Evolutionary conservation across 2,113 vertebrate genomes (phyloP).

Genomic region (Chaenogobius annularis): DNA sequence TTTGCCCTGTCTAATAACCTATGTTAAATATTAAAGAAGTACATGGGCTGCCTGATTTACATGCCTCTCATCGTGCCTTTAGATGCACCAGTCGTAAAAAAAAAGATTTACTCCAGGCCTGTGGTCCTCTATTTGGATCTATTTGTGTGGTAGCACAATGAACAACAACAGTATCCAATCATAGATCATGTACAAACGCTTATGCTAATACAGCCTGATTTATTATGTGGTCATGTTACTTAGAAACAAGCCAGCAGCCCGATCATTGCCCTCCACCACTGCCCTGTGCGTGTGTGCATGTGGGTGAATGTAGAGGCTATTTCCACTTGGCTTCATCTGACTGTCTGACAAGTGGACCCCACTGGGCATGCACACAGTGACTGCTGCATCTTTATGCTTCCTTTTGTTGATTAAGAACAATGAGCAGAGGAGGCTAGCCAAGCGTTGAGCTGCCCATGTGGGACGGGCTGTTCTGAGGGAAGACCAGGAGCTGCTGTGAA

Average conservation of each 20-base stretch:
- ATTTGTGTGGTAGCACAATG: constrained; percentile 37
- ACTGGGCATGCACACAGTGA: constrained; percentile 74
- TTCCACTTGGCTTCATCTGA: constrained; percentile 65
- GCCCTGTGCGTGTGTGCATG: constrained; percentile 25
- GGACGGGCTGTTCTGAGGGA: constrained; percentile 23
- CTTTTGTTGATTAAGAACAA: constrained; percentile 61
- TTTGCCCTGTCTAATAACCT: constrained; percentile 82
- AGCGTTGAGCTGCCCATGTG: constrained; percentile 46
- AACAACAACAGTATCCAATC: constrained; percentile 27
- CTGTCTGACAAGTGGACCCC: constrained; percentile 70
- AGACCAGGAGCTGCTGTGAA: constrained; percentile 31
- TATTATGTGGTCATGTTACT: constrained; percentile 32
- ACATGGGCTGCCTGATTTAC: constrained; percentile 79
- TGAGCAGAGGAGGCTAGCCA: constrained; percentile 38
- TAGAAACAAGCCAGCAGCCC: constrained; percentile 29
- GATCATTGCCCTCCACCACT: constrained; percentile 22
- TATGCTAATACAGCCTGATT: constrained; percentile 31
- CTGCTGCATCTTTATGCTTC: constrained; percentile 70
- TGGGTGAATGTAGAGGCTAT: constrained; percentile 47
- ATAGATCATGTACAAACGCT: constrained; percentile 24
- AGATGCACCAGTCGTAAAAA: constrained; percentile 57
- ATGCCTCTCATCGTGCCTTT: constrained; percentile 75
- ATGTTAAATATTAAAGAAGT: constrained; percentile 83
- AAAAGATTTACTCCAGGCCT: constrained; percentile 52
- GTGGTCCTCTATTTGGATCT: constrained; percentile 59